Evolutionary conservation across 2,888 invertebrate genomes (phyloP).

Genomic region (Petrolisthes cinctipes): DNA sequence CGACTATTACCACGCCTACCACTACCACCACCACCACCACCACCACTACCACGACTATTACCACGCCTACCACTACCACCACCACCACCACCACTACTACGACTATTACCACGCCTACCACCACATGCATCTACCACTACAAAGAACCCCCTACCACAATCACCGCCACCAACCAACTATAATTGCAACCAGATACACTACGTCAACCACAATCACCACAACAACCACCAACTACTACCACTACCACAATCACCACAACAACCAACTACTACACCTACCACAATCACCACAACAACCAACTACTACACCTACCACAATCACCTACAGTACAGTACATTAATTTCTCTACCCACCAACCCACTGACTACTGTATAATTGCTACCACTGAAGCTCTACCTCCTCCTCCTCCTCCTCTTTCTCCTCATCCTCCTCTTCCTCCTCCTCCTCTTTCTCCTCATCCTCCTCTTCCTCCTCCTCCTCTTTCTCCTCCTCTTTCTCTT

Average conservation of each 20-base stretch:
- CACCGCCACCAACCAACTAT: neutral
- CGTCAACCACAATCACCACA: neutral
- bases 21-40: neutral
- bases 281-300: constrained; percentile 3
- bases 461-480: neutral
- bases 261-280: neutral
- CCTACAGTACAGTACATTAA: too few species aligned
- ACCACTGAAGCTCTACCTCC: neutral
- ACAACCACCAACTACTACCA: constrained; percentile 2
- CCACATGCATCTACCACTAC: neutral
- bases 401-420: constrained; percentile 1
- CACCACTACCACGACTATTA: neutral
- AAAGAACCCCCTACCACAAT: neutral
- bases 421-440: neutral
- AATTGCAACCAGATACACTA: neutral
- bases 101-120: too few species aligned
- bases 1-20: too few species aligned
- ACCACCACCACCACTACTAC: neutral
- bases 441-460: neutral
- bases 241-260: neutral
- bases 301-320: too few species aligned
- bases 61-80: neutral
- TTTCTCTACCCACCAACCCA: too few species aligned
- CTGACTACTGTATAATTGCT: neutral
- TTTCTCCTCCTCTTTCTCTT: neutral